Conservation (phyloP, 2,113 vertebrate genomes). For the Cettia cetti region DNA sequence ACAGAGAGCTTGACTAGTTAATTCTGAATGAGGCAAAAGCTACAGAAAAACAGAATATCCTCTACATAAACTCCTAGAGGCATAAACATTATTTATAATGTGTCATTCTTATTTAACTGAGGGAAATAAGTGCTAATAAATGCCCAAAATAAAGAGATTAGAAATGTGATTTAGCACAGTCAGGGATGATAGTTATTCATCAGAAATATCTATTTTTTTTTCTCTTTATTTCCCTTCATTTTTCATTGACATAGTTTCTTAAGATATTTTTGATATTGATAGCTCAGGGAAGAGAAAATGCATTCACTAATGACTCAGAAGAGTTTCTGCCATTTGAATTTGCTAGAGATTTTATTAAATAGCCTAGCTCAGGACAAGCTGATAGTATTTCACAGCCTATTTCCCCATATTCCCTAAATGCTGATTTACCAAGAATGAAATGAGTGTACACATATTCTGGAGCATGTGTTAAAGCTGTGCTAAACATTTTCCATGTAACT, state of each 20-base stretch:
- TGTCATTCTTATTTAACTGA: slow-evolving; percentile 3
- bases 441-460: slow-evolving; percentile 11
- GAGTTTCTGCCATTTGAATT: slow-evolving; percentile 56
- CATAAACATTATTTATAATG: background rate
- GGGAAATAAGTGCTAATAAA: background rate
- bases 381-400: slow-evolving; percentile 48
- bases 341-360: slow-evolving; percentile 55
- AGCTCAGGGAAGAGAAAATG: slow-evolving; percentile 43
- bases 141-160: slow-evolving; percentile 10
- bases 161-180: background rate
- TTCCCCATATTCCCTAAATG: slow-evolving; percentile 58
- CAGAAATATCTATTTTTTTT: background rate
- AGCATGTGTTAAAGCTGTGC: slow-evolving; percentile 30
- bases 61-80: background rate
- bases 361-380: slow-evolving; percentile 28
- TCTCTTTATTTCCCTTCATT: slow-evolving; percentile 40
- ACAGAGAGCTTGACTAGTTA: background rate
- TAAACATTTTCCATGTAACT: slow-evolving; percentile 52
- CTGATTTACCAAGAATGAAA: slow-evolving; percentile 40
- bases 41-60: background rate
- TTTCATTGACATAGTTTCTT: slow-evolving; percentile 28
- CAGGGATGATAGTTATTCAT: background rate
- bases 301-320: slow-evolving; percentile 35
- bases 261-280: slow-evolving; percentile 45
- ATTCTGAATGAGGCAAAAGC: background rate